Base-by-base conservation (phyloP, 2,797 vertebrate species). In the Hydrocynus forskahlii region DNA sequence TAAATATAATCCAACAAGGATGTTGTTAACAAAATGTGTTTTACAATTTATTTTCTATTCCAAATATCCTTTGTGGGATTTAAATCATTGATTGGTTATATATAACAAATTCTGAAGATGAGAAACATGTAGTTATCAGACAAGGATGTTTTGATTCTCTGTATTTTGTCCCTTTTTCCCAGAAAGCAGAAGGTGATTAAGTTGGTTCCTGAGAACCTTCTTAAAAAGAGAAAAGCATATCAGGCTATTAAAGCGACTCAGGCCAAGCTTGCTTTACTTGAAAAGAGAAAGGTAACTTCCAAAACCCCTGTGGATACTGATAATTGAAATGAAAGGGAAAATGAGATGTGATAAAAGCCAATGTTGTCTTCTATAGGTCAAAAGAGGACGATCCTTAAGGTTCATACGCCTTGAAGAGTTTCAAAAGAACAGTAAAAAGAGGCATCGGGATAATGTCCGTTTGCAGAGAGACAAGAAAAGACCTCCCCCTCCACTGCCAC, bases 171-270 rank as follows among this genome's bases (percentile, higher is more conserved):
- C 69, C 9, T 66, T 21, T n/a, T 74, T 4, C 3, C n/a, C n/a
- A 98, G 97, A 75, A 84, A 90, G 16, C 89, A 88, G 77, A 96
- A 92, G 85, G 95, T 94, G 55, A 97, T 98, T 79, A 97, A 96
- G 74, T 89, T 97, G 81, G 97, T 99, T 70, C 97, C 98, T 19
- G 97, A 99, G 92, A 98, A 97, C 88, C 93, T 99, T 55, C 91
- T 99, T 86, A 99, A 99, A 86, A 98, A 93, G 91, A 95, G 98
- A 84, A 99, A 98, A 85, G 86, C 92, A 0, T 99, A 99, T 80
- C 97, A 97, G 89, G 97, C 97, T 0, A 94, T 99, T 72, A 99
- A 99, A 92, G 97, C 97, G 17, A 98, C 94, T 0, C 94, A 99
- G 80, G 97, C 97, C 70, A 98, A 97, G 86, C 93, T 95, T 19